Evolutionary conservation across 2,888 invertebrate species (phyloP).

Genomic region (Eugnorisma glareosa): DNA sequence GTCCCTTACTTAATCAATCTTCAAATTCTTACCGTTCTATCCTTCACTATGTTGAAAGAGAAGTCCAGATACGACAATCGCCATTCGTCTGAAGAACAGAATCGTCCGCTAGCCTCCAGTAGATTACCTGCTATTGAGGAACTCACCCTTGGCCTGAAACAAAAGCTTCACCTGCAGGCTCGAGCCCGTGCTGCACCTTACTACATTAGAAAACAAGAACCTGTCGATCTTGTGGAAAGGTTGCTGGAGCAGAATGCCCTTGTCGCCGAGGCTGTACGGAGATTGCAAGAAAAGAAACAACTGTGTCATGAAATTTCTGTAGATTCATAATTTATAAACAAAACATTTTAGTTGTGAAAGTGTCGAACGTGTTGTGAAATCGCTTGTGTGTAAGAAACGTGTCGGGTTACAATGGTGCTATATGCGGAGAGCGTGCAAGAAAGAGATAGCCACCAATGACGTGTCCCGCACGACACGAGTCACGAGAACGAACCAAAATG

Average conservation of each 20-base stretch:
- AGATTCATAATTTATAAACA: conserved; percentile 89
- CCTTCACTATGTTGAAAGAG: conserved; percentile 87
- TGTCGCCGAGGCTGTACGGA: conserved; percentile 89
- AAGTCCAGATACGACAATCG: conserved; percentile 84
- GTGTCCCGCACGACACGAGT: conserved; percentile 88
- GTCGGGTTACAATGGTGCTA: conserved; percentile 91
- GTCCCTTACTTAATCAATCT: conserved; percentile 75
- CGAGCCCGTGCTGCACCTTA: conserved; percentile 89
- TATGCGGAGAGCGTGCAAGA: conserved; percentile 89
- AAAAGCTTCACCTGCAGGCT: conserved; percentile 89
- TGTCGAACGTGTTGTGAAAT: conserved; percentile 90
- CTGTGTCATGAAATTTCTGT: conserved; percentile 88
- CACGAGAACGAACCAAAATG: conserved; percentile 90
- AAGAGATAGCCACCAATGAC: conserved; percentile 87
- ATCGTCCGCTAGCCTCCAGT: conserved; percentile 81
- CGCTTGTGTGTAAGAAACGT: conserved; percentile 90
- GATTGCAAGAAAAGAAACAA: conserved; percentile 89
- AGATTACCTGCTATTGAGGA: conserved; percentile 88
- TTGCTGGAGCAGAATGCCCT: conserved; percentile 88
- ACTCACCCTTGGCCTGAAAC: conserved; percentile 88
- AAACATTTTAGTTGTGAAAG: conserved; percentile 90
- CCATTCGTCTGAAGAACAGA: conserved; percentile 79
- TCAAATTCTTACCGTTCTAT: conserved; percentile 63
- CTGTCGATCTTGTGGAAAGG: conserved; percentile 88
- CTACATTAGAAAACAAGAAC: conserved; percentile 90